Percentiles rank a stretch among this genome's conserved stretches.
Conservation (phyloP, 2,113 vertebrate genomes). For the Halcyon malimbica region DNA sequence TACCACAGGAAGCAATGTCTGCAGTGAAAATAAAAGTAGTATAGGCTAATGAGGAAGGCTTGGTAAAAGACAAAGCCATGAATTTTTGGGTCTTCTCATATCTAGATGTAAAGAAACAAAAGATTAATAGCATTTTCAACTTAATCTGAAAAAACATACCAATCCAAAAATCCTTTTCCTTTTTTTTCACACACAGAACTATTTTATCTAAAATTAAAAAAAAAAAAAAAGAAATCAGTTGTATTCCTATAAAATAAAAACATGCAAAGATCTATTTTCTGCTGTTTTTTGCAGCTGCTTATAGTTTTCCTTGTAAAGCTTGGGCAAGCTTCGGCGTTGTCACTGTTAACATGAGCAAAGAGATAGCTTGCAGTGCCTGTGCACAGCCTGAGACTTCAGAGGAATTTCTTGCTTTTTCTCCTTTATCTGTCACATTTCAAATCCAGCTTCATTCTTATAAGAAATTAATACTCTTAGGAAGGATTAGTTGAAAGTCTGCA, state of each 20-base stretch:
- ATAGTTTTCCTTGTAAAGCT: background rate
- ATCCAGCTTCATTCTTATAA: background rate
- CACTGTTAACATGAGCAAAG: background rate
- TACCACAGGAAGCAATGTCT: background rate
- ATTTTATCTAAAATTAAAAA: background rate
- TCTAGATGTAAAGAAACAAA: background rate
- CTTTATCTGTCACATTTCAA: background rate
- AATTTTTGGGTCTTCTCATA: background rate
- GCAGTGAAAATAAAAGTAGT: background rate
- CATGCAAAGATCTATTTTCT: background rate
- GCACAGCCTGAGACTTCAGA: background rate
- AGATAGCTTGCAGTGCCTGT: background rate
- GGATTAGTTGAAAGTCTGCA: background rate
- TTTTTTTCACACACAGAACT: background rate
- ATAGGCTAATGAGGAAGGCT: background rate
- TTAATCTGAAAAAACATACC: background rate
- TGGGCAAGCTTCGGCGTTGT: background rate
- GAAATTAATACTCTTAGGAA: slow-evolving; percentile 2
- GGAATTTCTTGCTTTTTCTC: background rate
- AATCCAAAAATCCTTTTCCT: fast-evolving
- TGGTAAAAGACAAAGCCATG: background rate
- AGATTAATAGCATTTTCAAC: background rate
- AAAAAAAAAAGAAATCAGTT: background rate
- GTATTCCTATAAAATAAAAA: background rate
- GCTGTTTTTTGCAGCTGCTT: background rate